A percentile compares a stretch with the other conserved stretches of the same genome.
Evolutionary conservation across 2,888 invertebrate species (phyloP).

Genomic region (Eledone cirrhosa): DNA sequence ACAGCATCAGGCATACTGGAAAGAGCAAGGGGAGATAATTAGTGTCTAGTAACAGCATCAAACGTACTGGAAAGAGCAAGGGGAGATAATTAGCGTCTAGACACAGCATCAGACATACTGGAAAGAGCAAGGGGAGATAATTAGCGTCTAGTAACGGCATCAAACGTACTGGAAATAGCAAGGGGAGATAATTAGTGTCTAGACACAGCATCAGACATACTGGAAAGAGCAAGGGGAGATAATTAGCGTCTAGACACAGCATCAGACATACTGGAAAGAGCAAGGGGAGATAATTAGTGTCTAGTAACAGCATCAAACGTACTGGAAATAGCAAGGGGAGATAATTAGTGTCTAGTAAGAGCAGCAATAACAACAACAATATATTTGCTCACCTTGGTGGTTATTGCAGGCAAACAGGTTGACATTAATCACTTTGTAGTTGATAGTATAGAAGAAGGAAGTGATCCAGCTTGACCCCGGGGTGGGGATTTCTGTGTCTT

Average conservation of each 20-base stretch:
- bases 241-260: too few relatives aligned
- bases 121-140: constrained; percentile 32
- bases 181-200: not conserved
- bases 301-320: too few relatives aligned
- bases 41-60: constrained; percentile 54
- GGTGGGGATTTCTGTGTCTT: not conserved
- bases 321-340: too few relatives aligned
- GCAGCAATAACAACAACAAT: too few relatives aligned
- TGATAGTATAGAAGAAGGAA: constrained; percentile 32
- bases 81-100: constrained; percentile 42
- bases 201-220: too few relatives aligned
- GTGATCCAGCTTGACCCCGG: constrained; percentile 13
- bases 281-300: too few relatives aligned
- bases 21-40: constrained; percentile 29
- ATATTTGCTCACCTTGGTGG: constrained; percentile 50
- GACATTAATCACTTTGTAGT: constrained; percentile 47
- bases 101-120: constrained; percentile 56
- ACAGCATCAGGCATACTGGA: constrained; percentile 56
- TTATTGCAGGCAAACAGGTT: constrained; percentile 55
- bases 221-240: too few relatives aligned
- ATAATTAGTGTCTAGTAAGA: too few relatives aligned
- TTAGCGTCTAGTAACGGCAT: constrained; percentile 53
- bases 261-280: too few relatives aligned
- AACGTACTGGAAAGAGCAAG: constrained; percentile 48
- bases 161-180: constrained; percentile 50